Evolutionary conservation across 2,113 vertebrate species (phyloP), one percentile per base, ranked within the genome.

Genomic region (Sitta europaea): DNA sequence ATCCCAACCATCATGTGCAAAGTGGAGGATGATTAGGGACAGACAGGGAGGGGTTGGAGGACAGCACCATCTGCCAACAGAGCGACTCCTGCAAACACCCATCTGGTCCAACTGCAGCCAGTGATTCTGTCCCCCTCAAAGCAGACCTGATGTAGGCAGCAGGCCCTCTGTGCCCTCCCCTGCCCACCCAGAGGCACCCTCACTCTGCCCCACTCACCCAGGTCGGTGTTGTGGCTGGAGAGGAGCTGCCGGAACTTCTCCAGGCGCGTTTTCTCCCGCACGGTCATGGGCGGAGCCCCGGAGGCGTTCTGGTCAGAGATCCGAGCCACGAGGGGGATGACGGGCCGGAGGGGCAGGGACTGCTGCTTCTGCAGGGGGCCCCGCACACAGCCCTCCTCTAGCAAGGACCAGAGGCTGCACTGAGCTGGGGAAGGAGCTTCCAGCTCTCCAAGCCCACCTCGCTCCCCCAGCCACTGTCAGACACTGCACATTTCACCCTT

Each of bases 221-320:
- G 98, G 97, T 99, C 99, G 1, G 99, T 99, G 98, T 98, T 99
- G 95, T 98, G 98, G 96, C 98, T 99, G 72, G 98, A 98, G 40
- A 99, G 99, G 77, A 99, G 98, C 95, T 99, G 98, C 72, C 98
- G 98, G 93, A 99, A 99, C 88, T 99, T 99, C 93, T 99, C 99
- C 86, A 99, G 97, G 25, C 99, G 99, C 14, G 98, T 99, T 96
- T 99, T 99, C 97, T 99, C 99, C 67, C 99, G 98, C 90, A 99
- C 98, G 0, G 98, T 99, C 99, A 99, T 99, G 18, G 99, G 99
- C 2, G 99, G 99, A 3, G 99, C 99, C 38, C 99, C 99, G 0
- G 99, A 99, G 13, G 99, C 98, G 3, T 99, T 99, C 98, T 99
- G 99, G 98, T 99, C 99, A 0, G 99, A 99, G 97, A 99, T 99